phyloP scores from a whole-genome alignment of 2,113 vertebrate genomes.

The Raja brachyura region DNA sequence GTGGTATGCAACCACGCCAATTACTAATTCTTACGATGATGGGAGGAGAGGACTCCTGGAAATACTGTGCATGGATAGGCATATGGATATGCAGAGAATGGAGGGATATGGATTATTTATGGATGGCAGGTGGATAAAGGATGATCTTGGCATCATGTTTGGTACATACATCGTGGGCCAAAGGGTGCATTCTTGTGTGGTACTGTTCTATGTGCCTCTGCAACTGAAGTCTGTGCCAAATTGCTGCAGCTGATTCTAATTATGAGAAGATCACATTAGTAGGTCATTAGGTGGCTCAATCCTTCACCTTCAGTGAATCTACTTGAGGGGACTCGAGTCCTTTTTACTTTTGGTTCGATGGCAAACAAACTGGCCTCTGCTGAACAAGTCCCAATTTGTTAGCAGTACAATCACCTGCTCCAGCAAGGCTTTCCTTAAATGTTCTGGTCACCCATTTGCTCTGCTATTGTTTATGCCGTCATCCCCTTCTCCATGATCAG shows the following conservation, averaged over 20 bases:
- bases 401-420: background rate
- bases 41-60: background rate
- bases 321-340: background rate
- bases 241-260: background rate
- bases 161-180: too few relatives aligned
- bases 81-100: too few relatives aligned
- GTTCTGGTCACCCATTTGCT: background rate
- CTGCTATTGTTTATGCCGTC: background rate
- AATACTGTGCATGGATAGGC: too few relatives aligned
- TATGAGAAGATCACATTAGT: too few relatives aligned
- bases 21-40: background rate
- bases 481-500: background rate
- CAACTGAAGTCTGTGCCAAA: background rate
- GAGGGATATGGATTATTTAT: too few relatives aligned
- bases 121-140: too few relatives aligned
- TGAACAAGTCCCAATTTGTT: background rate
- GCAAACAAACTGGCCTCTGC: background rate
- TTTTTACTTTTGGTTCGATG: background rate
- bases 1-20: background rate
- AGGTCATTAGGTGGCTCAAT: too few relatives aligned
- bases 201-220: background rate
- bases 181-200: too few relatives aligned
- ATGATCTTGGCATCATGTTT: too few relatives aligned
- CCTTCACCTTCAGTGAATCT: too few relatives aligned
- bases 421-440: background rate